phyloP scores from a whole-genome alignment of 92 coral and sea anemone genomes.

The Umimayanthus kanabou region DNA sequence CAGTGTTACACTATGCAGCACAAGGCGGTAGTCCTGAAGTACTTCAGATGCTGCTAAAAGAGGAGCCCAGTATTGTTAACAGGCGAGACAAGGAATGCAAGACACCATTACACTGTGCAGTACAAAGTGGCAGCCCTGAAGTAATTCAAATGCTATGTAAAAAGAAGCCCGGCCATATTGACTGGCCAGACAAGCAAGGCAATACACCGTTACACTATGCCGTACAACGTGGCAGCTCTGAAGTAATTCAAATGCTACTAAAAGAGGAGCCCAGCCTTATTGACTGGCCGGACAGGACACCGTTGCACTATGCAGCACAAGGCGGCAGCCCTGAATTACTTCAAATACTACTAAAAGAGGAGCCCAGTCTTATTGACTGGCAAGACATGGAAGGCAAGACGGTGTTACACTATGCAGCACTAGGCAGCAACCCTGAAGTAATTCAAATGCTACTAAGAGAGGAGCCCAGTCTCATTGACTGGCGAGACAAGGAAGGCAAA shows the following conservation, averaged over 20 bases:
- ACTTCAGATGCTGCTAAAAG: background rate
- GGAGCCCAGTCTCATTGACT: too few species aligned
- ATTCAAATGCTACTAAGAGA: too few species aligned
- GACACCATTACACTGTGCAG: background rate
- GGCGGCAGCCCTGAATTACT: too few species aligned
- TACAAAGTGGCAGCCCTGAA: background rate
- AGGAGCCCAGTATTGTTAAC: background rate
- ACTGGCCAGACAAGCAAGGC: background rate
- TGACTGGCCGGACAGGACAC: background rate
- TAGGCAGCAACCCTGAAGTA: too few species aligned
- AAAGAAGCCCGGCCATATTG: background rate
- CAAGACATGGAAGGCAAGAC: too few species aligned
- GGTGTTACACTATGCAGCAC: too few species aligned
- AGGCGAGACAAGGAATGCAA: background rate
- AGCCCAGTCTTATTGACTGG: too few species aligned
- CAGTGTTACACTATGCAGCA: background rate
- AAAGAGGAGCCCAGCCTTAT: background rate
- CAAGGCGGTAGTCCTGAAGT: background rate
- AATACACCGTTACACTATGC: background rate
- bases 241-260: background rate
- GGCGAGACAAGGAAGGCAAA: too few species aligned
- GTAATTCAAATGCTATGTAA: background rate
- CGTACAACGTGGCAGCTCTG: background rate
- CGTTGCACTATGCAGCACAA: background rate
- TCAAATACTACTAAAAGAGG: too few species aligned